Evolutionary conservation across 30 jellyfish, hydroid and myxozoan genomes (phyloP), one percentile per base, ranked within the genome.

Genomic region (Hydra vulgaris): DNA sequence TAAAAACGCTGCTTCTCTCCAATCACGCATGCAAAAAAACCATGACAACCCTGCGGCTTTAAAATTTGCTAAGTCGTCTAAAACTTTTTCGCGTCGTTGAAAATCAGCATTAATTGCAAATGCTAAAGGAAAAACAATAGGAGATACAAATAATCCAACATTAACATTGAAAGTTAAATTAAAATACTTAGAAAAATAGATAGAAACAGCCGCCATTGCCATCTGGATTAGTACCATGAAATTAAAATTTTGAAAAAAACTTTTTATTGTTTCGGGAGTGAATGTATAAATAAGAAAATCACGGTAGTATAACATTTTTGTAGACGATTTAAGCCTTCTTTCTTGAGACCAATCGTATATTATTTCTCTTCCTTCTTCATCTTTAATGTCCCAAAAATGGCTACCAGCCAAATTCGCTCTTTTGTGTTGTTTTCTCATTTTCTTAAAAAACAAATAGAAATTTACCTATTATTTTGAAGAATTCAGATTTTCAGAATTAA

Each of bases 11-110:
- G 87, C 84, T 21, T 77, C 84, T 66, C 95, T 81, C 99, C 97
- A 88, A 74, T 95, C 99, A 53, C 99, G 83, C 26, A 87, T 77
- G 74, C 96, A 89, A 82, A 95, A 88, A 69, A 95, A 86, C 96
- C 95, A 87, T 52, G 85, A 88, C 96, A 88, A 85, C 21, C 94
- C 85, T 17, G 95, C 78, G 53, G 98, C 89, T 82, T 89, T 89
- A 73, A 95, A 95, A 67, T 82, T 76, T 17, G 99, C 97, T 54
- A 95, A 75, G 76, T 89, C 97, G 79, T 88, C 95, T 71, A 95
- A 71, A 77, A 90, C 99, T 83, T 87, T 89, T 68, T 95, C 99
- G 66, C 98, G 83, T 77, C 99, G 81, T 84, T 95, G 99, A 79
- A 95, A 95, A 83, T 95, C 99, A 86, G 96, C 84, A 66, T 89